phyloP scores from a whole-genome alignment of 1,140 invertebrate species.

The Trinorchestia longiramus region DNA sequence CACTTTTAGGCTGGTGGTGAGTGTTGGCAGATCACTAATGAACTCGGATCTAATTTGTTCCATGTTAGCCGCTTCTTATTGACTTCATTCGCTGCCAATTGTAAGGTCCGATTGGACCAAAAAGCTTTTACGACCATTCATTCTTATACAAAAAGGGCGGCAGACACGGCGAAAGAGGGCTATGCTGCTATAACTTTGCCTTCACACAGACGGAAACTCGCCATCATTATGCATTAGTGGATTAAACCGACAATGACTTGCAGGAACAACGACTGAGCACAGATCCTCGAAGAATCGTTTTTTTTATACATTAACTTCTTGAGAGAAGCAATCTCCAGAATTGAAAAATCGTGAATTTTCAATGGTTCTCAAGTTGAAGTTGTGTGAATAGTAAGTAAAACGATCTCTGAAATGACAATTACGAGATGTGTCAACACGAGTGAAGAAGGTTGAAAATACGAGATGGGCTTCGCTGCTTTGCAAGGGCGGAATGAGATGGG shows the following conservation, averaged over 20 bases:
- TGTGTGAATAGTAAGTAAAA: background rate
- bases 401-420: too few species aligned
- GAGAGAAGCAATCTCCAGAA: background rate
- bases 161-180: background rate
- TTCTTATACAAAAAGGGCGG: conserved; percentile 43
- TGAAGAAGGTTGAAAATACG: too few species aligned
- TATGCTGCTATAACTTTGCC: background rate
- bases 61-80: conserved; percentile 52
- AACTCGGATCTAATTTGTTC: conserved; percentile 51
- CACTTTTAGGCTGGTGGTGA: background rate
- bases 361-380: background rate
- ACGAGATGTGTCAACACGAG: too few species aligned
- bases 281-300: background rate
- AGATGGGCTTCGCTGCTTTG: too few species aligned
- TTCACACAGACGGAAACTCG: background rate
- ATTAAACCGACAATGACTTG: conserved; percentile 38
- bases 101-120: conserved; percentile 46
- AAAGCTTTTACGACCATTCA: conserved; percentile 31
- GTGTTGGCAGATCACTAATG: conserved; percentile 52
- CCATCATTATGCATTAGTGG: conserved; percentile 37
- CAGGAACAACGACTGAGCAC: background rate
- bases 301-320: background rate
- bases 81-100: conserved; percentile 54
- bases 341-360: background rate
- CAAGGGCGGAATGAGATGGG: too few species aligned